Conservation (phyloP, 2,888 invertebrate species). For the Spialia ferax region DNA sequence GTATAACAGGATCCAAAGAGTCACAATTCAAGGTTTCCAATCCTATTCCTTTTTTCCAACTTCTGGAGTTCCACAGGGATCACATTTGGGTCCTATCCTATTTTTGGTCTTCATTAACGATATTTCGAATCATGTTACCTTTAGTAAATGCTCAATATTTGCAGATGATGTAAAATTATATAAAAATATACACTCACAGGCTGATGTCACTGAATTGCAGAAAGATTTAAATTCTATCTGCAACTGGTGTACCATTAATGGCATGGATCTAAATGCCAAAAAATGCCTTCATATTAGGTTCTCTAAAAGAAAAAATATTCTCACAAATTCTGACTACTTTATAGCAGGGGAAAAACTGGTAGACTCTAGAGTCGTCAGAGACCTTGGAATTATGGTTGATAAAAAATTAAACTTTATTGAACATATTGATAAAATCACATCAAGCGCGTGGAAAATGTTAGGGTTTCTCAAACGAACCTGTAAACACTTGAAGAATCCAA, state of each 20-base stretch:
- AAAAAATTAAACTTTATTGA: background rate
- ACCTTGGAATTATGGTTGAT: background rate
- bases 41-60: background rate
- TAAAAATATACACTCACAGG: background rate
- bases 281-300: background rate
- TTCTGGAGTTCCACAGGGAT: background rate
- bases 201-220: background rate
- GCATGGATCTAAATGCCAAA: background rate
- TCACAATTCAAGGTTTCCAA: background rate
- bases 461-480: background rate
- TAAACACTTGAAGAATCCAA: background rate
- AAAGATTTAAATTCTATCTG: background rate
- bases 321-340: background rate
- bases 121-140: background rate
- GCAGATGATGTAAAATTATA: constrained; percentile 1
- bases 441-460: background rate
- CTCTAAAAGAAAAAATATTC: background rate
- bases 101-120: background rate
- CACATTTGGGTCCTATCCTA: background rate
- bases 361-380: background rate
- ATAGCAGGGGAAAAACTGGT: background rate
- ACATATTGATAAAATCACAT: background rate
- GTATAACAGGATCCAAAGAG: background rate
- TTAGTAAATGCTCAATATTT: background rate
- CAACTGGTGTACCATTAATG: background rate